phyloP scores from a whole-genome alignment of 2,113 vertebrate genomes.

The Manacus vitellinus region DNA sequence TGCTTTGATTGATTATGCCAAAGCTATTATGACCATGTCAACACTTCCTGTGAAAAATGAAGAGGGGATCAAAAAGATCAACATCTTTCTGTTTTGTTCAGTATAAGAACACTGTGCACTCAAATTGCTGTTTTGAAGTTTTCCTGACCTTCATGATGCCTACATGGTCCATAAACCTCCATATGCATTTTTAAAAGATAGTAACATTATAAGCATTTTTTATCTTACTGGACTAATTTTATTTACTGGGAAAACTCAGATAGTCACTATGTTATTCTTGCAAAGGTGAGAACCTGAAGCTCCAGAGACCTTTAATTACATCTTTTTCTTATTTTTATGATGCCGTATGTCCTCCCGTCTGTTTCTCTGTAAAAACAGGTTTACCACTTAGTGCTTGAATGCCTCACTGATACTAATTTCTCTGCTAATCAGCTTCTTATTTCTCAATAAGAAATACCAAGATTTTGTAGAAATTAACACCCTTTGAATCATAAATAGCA shows the following conservation, averaged over 20 bases:
- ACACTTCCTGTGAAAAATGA: neutral
- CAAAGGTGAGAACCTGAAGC: neutral
- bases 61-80: neutral
- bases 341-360: neutral
- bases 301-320: neutral
- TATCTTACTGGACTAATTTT: neutral
- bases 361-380: neutral
- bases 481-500: neutral
- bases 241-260: neutral
- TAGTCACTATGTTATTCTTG: neutral
- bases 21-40: neutral
- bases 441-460: neutral
- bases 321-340: neutral
- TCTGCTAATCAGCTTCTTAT: neutral
- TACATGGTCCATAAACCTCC: neutral
- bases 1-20: neutral
- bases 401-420: neutral
- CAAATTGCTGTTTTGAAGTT: neutral
- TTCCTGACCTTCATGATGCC: neutral
- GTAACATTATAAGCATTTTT: neutral
- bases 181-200: neutral
- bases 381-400: neutral
- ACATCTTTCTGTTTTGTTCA: neutral
- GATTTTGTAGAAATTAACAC: neutral
- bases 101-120: neutral